Evolutionary conservation across 1,140 invertebrate species (phyloP).

Genomic region (Euschistus heros): DNA sequence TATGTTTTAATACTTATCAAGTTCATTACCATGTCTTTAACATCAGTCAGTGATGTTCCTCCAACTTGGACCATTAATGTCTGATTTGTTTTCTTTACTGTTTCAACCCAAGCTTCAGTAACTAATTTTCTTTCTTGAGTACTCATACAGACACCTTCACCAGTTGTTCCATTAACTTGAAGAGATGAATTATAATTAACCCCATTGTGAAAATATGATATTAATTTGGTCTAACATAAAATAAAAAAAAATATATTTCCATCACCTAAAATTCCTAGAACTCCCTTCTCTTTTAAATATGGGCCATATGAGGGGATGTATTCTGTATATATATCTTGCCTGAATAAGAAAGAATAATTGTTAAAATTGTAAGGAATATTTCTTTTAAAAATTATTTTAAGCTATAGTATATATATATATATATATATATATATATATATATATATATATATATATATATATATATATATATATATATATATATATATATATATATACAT

Average conservation of each 20-base stretch:
- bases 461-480: slow-evolving; percentile 11
- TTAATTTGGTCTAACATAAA: not conserved
- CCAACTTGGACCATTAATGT: slow-evolving; percentile 70
- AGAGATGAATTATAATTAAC: slow-evolving; percentile 14
- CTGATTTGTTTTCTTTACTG: slow-evolving; percentile 42
- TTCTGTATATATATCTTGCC: slow-evolving; percentile 41
- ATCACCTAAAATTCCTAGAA: slow-evolving; percentile 54
- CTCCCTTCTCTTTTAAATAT: slow-evolving; percentile 43
- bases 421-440: not conserved
- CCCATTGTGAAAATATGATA: not conserved
- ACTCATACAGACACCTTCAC: slow-evolving; percentile 61
- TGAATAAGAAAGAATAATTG: slow-evolving; percentile 30
- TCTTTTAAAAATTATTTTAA: not conserved
- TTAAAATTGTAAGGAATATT: no score
- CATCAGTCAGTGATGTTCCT: slow-evolving; percentile 56
- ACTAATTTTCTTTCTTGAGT: slow-evolving; percentile 56
- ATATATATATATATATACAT: no score
- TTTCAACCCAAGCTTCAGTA: slow-evolving; percentile 54
- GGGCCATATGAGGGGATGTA: slow-evolving; percentile 50
- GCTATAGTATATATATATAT: not conserved
- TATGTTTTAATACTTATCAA: not conserved
- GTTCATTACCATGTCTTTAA: slow-evolving; percentile 51
- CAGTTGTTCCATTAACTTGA: slow-evolving; percentile 65
- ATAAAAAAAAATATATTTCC: not conserved
- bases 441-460: slow-evolving; percentile 1